Evolutionary conservation across 2,797 vertebrate genomes (phyloP), one percentile per base, ranked within the genome.

Genomic region (Acipenser transmontanus): DNA sequence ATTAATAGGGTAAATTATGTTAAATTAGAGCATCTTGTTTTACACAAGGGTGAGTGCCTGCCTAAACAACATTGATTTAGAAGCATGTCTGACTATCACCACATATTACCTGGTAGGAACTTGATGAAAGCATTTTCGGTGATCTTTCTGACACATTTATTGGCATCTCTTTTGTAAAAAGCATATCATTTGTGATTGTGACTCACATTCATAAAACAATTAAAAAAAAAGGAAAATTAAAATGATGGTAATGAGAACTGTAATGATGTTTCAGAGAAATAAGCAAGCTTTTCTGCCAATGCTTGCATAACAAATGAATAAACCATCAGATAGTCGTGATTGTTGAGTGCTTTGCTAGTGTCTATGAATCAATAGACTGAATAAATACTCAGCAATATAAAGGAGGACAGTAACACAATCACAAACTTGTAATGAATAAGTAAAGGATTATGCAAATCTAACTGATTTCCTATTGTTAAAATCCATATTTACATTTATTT

Each of bases 391-490:
- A 60, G 54, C 50, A 59, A 54, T 64, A 48, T 49, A 65, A 57
- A 49, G 61, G 62, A 70, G 59, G 61, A 67, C 12, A 56, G 52
- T 49, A 48, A 51, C 54, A 65, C 59, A 72, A 70, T 73, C 66
- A 68, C 52, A n/a, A 59, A 51, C 61, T 48, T 70, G 59, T 65
- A 66, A 71, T 64, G 67, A 62, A 65, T 72, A 69, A 73, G 71
- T 69, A 20, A 64, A 52, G 56, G 65, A 73, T 77, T 69, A 74
- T 74, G 68, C 63, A 69, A 72, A 77, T 73, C 64, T 7, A 61
- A 76, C 64, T 72, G 67, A 76, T 72, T 73, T 70, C 49, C 50
- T 71, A 74, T 75, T 75, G 68, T 74, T 71, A 66, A 48, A 74
- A 61, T 48, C 11, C 34, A 51, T 62, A 67, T 70, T 75, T 68